These are phyloP conservation scores for Capromys pilorides DNA, from an alignment of 2,797 vertebrate species.

Conservation along the genomic window DNA sequence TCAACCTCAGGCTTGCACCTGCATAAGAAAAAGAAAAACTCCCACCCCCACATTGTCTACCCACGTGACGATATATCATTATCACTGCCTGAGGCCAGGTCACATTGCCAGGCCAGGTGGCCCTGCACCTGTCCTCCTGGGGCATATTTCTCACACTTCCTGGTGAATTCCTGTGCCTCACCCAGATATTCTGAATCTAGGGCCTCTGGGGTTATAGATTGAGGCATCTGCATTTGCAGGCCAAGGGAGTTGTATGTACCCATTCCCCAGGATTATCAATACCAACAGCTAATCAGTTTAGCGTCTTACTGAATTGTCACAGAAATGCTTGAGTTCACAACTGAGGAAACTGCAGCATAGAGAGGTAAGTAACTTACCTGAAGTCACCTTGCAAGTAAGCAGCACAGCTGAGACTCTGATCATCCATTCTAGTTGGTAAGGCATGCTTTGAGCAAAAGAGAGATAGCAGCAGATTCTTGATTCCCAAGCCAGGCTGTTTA, in stretches of 20 bases:
- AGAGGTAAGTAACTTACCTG: background rate
- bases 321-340: background rate
- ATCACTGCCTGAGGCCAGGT: slow-evolving; percentile 55
- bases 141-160: slow-evolving; percentile 58
- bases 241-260: background rate
- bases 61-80: background rate
- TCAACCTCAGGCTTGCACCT: slow-evolving; percentile 42
- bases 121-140: slow-evolving; percentile 67
- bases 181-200: slow-evolving; percentile 16
- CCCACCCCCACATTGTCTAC: background rate
- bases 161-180: slow-evolving; percentile 51
- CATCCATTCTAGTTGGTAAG: background rate
- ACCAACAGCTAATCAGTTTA: background rate
- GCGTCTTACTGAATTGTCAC: background rate
- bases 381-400: background rate
- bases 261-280: background rate
- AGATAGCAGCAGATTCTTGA: background rate
- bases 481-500: background rate
- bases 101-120: slow-evolving; percentile 68
- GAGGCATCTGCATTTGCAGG: background rate
- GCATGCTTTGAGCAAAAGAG: background rate
- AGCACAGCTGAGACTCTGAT: background rate
- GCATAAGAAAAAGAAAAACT: background rate
- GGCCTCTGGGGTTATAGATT: background rate
- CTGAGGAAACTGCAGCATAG: background rate